Evolutionary conservation across 2,797 vertebrate species (phyloP).

Genomic region (Botia kubotai): DNA sequence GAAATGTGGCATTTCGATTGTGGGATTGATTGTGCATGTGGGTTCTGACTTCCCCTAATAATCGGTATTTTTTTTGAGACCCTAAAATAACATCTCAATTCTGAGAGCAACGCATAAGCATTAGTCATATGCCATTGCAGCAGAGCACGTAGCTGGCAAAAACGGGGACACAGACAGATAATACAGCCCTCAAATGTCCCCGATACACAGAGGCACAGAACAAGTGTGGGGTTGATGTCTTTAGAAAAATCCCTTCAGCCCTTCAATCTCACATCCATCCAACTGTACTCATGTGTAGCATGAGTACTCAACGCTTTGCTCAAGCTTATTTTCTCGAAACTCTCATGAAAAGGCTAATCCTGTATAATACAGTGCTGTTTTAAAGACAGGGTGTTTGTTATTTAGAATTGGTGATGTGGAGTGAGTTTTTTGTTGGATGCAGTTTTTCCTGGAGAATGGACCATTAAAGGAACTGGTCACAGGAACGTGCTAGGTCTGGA

Average conservation of each 20-base stretch:
- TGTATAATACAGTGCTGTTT: slow-evolving; percentile 38
- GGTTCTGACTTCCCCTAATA: slow-evolving; percentile 67
- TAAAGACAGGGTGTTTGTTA: slow-evolving; percentile 43
- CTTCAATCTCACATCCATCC: slow-evolving; percentile 19
- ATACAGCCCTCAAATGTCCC: slow-evolving; percentile 1
- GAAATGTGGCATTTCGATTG: not conserved
- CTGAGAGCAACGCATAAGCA: slow-evolving; percentile 27
- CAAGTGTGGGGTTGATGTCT: not conserved
- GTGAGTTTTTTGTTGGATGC: slow-evolving; percentile 25
- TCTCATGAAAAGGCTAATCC: slow-evolving; percentile 29
- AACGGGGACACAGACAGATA: slow-evolving; percentile 17
- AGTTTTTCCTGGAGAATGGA: slow-evolving; percentile 1
- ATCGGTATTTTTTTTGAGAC: slow-evolving; percentile 61
- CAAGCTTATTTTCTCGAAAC: not conserved
- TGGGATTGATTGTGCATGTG: slow-evolving; percentile 17
- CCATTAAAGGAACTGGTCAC: not conserved
- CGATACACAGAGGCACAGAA: not conserved
- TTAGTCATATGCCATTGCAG: slow-evolving; percentile 47
- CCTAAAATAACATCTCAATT: slow-evolving; percentile 12
- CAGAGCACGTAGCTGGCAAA: slow-evolving; percentile 4
- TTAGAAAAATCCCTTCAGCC: not conserved
- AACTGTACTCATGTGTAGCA: slow-evolving; percentile 23
- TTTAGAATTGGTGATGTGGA: slow-evolving; percentile 27
- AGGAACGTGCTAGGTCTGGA: not conserved
- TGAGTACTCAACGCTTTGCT: slow-evolving; percentile 7